Evolutionary conservation across 2,888 invertebrate species (phyloP).

Genomic region (Cerastis leucographa): DNA sequence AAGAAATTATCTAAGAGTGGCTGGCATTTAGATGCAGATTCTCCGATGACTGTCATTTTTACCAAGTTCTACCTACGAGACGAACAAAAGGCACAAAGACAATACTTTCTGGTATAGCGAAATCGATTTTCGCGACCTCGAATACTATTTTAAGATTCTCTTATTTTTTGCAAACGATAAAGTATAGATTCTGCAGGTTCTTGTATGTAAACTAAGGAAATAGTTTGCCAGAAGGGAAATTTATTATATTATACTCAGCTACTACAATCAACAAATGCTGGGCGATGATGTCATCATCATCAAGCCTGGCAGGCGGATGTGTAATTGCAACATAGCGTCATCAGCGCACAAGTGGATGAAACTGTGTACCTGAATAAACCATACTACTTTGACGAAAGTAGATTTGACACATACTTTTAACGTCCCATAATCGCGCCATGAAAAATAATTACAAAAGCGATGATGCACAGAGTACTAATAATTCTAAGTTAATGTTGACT

Average conservation of each 20-base stretch:
- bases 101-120: conserved; percentile 15
- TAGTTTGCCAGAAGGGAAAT: neutral
- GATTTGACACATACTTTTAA: neutral
- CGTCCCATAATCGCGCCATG: conserved; percentile 3
- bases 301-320: conserved; percentile 55
- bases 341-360: conserved; percentile 50
- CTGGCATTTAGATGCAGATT: neutral
- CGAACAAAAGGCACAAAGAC: conserved; percentile 33
- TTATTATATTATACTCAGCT: conserved; percentile 2
- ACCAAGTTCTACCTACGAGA: neutral
- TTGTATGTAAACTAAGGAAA: neutral
- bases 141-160: conserved; percentile 31
- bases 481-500: conserved; percentile 54
- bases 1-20: conserved; percentile 27
- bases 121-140: conserved; percentile 38
- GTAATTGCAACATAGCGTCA: conserved; percentile 60
- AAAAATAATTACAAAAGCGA: conserved; percentile 52
- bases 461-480: conserved; percentile 40
- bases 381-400: neutral
- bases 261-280: conserved; percentile 26
- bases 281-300: conserved; percentile 53
- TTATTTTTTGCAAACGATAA: neutral
- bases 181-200: neutral
- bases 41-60: neutral
- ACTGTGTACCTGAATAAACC: conserved; percentile 38